Evolutionary conservation across 2,888 invertebrate genomes (phyloP).

Genomic region (Metacarcinus magister): DNA sequence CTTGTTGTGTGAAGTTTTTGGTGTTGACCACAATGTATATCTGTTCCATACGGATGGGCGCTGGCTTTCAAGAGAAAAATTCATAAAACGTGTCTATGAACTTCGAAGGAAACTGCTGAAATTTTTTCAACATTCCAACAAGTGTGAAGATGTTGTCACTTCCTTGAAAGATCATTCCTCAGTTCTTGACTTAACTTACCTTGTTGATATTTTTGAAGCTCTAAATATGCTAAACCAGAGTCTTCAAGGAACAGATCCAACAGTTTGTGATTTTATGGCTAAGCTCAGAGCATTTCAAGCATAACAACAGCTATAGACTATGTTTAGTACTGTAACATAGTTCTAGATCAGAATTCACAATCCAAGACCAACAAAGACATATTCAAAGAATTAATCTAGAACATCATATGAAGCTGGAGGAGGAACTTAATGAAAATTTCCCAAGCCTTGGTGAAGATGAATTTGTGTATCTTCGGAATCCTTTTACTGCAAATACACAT

Average conservation of each 20-base stretch:
- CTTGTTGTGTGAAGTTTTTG: slow-evolving; percentile 69
- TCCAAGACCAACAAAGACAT: slow-evolving; percentile 53
- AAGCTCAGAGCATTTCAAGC: slow-evolving; percentile 66
- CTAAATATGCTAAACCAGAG: slow-evolving; percentile 66
- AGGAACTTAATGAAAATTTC: slow-evolving; percentile 54
- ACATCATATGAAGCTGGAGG: slow-evolving; percentile 56
- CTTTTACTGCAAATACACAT: slow-evolving; percentile 67
- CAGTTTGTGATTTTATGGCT: slow-evolving; percentile 70
- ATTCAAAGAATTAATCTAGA: slow-evolving; percentile 52
- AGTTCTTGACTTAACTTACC: slow-evolving; percentile 66
- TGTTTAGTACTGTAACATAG: slow-evolving; percentile 67
- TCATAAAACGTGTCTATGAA: slow-evolving; percentile 71
- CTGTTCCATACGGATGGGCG: slow-evolving; percentile 71
- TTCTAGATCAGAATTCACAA: slow-evolving; percentile 66
- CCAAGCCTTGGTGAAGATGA: slow-evolving; percentile 59
- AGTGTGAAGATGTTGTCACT: slow-evolving; percentile 69
- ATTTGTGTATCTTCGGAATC: slow-evolving; percentile 64
- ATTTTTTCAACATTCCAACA: slow-evolving; percentile 39
- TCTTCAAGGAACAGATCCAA: slow-evolving; percentile 63
- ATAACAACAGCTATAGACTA: slow-evolving; percentile 67
- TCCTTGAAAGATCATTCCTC: slow-evolving; percentile 61
- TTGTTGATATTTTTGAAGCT: slow-evolving; percentile 67
- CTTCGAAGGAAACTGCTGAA: slow-evolving; percentile 59
- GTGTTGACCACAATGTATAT: slow-evolving; percentile 68
- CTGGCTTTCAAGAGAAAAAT: slow-evolving; percentile 69